phyloP scores from a whole-genome alignment of 2,113 vertebrate species.

The Chionis minor region DNA sequence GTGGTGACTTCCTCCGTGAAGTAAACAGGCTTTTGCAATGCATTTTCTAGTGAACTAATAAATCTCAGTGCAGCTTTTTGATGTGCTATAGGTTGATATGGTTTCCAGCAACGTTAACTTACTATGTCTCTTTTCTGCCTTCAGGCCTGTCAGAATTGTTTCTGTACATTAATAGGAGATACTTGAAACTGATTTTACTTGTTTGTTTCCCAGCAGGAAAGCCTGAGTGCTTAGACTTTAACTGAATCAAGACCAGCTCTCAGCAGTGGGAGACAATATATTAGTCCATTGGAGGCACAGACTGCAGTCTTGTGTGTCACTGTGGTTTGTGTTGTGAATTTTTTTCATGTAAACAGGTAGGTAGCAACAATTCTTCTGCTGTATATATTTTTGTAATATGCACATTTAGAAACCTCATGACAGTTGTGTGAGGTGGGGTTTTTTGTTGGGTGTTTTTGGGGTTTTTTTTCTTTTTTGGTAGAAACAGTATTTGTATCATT shows the following conservation, averaged over 20 bases:
- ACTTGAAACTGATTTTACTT: conserved; percentile 36
- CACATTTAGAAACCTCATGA: not conserved
- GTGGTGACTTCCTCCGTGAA: conserved; percentile 60
- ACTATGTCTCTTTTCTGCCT: not conserved
- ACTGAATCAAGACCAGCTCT: conserved; percentile 51
- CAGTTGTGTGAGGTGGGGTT: not conserved
- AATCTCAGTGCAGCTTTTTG: not conserved
- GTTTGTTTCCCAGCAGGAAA: conserved; percentile 64
- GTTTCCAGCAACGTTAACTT: not conserved
- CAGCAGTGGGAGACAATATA: conserved; percentile 43
- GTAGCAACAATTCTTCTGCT: not conserved
- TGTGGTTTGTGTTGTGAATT: conserved; percentile 31
- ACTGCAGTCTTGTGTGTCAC: conserved; percentile 24
- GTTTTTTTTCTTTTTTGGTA: not conserved
- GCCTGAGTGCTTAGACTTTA: conserved; percentile 45
- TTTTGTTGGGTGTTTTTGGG: not conserved
- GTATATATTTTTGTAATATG: not conserved
- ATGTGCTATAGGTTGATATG: not conserved
- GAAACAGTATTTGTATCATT: not conserved
- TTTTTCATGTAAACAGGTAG: conserved; percentile 45
- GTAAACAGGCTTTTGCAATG: not conserved
- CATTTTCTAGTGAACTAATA: not conserved
- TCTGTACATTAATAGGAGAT: conserved; percentile 51
- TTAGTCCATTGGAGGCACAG: conserved; percentile 39
- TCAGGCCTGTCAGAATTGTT: conserved; percentile 39